Evolutionary conservation across 1,140 invertebrate species (phyloP).

Genomic region (Diachasmimorpha longicaudata): DNA sequence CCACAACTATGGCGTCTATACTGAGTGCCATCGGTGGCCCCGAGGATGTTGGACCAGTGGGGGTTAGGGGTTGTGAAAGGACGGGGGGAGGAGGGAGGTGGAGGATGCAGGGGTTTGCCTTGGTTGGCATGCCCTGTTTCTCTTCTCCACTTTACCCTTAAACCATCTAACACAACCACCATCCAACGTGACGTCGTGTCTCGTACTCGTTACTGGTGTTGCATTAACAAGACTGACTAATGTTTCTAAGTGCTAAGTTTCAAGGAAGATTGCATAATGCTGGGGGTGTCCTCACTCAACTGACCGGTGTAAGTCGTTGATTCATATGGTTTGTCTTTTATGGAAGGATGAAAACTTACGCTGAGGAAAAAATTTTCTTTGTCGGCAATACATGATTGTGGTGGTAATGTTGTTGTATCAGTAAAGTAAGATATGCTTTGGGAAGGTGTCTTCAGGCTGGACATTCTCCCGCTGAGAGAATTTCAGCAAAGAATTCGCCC

Average conservation of each 20-base stretch:
- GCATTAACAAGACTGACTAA: slow-evolving; percentile 54
- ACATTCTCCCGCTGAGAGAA: no score
- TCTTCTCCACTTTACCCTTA: slow-evolving; percentile 23
- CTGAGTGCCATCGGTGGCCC: background rate
- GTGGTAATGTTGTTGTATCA: no score
- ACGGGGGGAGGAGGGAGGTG: slow-evolving; percentile 16
- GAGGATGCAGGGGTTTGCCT: slow-evolving; percentile 13
- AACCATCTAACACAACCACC: slow-evolving; percentile 26
- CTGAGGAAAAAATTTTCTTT: no score
- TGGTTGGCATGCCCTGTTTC: background rate
- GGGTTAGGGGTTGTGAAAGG: slow-evolving; percentile 3
- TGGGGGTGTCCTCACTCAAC: slow-evolving; percentile 33
- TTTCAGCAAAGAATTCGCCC: no score
- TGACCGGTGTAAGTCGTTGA: background rate
- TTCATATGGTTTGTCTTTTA: no score
- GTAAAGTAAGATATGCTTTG: no score
- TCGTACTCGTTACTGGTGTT: slow-evolving; percentile 37
- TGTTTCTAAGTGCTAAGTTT: slow-evolving; percentile 60
- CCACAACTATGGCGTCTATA: slow-evolving; percentile 59
- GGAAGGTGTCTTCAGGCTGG: no score
- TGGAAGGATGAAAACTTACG: no score
- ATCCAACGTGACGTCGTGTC: slow-evolving; percentile 12
- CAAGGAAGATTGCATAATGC: slow-evolving; percentile 58
- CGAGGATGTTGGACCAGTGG: slow-evolving; percentile 1
- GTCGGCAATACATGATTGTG: no score